Conservation (phyloP, 1,140 invertebrate genomes). For the Grapholita molesta region DNA sequence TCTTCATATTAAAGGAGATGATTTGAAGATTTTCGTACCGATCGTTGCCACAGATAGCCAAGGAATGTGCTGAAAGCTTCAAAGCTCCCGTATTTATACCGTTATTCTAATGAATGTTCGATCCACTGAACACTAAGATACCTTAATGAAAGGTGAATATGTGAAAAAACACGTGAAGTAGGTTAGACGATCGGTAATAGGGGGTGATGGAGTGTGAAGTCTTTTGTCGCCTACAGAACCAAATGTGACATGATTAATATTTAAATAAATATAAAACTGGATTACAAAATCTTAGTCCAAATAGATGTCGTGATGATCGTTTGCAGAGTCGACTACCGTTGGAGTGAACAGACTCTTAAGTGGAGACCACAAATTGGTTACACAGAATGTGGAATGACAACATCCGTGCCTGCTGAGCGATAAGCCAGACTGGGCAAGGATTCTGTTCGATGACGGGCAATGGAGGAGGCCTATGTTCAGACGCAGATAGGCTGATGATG, state of each 20-base stretch:
- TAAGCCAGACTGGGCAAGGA: too few relatives aligned
- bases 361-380: too few relatives aligned
- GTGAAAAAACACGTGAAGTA: not conserved
- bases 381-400: too few relatives aligned
- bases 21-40: not conserved
- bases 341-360: too few relatives aligned
- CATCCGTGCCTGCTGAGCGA: too few relatives aligned
- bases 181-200: not conserved
- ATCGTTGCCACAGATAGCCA: not conserved
- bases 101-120: not conserved
- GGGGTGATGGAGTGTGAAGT: not conserved
- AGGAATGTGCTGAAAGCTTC: not conserved
- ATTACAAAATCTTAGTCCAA: not conserved
- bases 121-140: not conserved
- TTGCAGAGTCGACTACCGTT: too few relatives aligned
- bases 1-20: not conserved
- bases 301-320: too few relatives aligned
- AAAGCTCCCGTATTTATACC: not conserved
- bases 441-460: too few relatives aligned
- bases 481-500: too few relatives aligned
- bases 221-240: not conserved
- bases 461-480: too few relatives aligned
- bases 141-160: conserved; percentile 9
- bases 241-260: not conserved
- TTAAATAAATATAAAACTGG: not conserved